phyloP scores from a whole-genome alignment of 2,797 vertebrate genomes.

The Remorina albescens region DNA sequence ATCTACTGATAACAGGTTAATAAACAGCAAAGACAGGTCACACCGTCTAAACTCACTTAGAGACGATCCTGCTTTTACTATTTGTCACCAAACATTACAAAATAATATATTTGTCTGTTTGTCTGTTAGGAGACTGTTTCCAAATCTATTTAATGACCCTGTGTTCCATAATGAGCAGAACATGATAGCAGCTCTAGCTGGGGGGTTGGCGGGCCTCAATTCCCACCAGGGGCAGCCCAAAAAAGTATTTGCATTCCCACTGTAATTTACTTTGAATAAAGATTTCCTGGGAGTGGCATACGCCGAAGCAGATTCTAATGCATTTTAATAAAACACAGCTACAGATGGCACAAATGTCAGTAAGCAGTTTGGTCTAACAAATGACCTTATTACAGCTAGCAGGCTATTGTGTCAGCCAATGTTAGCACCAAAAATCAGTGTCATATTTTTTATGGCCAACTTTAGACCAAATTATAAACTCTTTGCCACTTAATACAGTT shows the following conservation, averaged over 20 bases:
- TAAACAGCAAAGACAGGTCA: no score
- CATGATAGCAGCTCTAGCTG: slow-evolving; percentile 23
- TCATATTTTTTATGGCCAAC: background rate
- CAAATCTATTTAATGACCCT: slow-evolving; percentile 14
- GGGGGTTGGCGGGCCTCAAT: background rate
- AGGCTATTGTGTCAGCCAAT: background rate
- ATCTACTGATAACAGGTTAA: background rate
- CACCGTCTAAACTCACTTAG: no score
- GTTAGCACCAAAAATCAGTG: background rate
- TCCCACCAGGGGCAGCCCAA: slow-evolving; percentile 20
- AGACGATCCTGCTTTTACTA: no score
- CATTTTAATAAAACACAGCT: slow-evolving; percentile 59
- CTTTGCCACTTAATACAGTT: background rate
- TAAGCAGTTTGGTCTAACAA: slow-evolving; percentile 31
- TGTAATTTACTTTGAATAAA: background rate
- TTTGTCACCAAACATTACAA: background rate
- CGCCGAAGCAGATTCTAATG: slow-evolving; percentile 44
- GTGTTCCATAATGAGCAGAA: slow-evolving; percentile 28
- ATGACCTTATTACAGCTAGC: slow-evolving; percentile 26
- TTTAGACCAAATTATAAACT: background rate
- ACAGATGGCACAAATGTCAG: slow-evolving; percentile 66
- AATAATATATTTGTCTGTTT: background rate
- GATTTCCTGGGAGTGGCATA: slow-evolving; percentile 29
- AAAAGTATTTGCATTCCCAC: slow-evolving; percentile 29
- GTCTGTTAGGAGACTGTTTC: background rate